A percentile compares a stretch with the other conserved stretches of the same genome.
Conservation (phyloP, 2,797 vertebrate genomes). For the Rhynchotus rufescens region DNA sequence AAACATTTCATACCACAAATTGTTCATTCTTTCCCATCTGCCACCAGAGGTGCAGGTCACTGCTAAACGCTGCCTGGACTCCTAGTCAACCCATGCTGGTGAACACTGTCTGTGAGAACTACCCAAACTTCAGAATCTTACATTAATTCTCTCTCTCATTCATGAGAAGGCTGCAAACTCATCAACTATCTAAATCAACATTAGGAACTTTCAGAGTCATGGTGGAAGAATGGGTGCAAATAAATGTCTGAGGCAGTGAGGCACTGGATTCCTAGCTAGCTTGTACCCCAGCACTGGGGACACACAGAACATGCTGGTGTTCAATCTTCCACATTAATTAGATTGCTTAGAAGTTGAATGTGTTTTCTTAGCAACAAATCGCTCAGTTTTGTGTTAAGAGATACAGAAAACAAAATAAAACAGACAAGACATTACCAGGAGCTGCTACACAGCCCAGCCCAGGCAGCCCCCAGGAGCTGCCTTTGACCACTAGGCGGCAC, state of each 20-base stretch:
- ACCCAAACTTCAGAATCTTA: not conserved
- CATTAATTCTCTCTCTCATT: not conserved
- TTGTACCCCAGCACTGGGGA: not conserved
- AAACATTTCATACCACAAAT: not conserved
- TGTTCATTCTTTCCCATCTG: not conserved
- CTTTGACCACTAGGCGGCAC: not conserved
- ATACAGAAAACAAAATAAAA: not conserved
- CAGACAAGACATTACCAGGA: not conserved
- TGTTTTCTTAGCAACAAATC: not conserved
- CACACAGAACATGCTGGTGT: not conserved
- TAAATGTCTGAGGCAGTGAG: fast-evolving
- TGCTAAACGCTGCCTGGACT: not conserved
- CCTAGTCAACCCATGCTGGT: not conserved
- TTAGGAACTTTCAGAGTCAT: not conserved
- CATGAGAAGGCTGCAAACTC: not conserved
- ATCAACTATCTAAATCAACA: not conserved
- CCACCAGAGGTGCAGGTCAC: not conserved
- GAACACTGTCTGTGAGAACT: not conserved
- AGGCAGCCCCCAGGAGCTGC: not conserved
- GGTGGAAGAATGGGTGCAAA: not conserved
- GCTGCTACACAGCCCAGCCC: fast-evolving
- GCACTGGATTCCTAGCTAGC: not conserved
- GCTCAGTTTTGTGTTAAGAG: fast-evolving
- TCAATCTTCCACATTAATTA: not conserved
- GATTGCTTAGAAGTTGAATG: not conserved